Base-by-base conservation (phyloP, 2,797 vertebrate species). In the Delichon dasypus region DNA sequence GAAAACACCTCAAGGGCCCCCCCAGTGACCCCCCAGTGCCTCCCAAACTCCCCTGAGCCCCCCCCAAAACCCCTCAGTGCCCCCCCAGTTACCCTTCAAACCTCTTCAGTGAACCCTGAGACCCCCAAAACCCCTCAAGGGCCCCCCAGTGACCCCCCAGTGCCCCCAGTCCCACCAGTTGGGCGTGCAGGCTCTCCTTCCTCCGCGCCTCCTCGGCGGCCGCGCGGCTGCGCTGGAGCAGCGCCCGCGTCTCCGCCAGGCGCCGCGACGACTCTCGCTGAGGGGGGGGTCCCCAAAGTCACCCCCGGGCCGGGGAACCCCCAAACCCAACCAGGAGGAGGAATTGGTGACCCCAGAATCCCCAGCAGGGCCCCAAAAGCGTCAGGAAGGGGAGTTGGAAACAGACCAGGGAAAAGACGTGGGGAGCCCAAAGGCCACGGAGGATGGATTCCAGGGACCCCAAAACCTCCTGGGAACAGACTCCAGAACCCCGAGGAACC, bases 321-420 rank as follows among this genome's bases (percentile, higher is more conserved):
- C 53, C 70, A 34, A 7, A 72, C 10, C 5, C 40, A 27, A 5
- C 36, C 67, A 15, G 51, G 32, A 55, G 17, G 30, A 32, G 38
- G 30, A 44, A 44, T 3, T 12, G 51, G 51, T 27, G 23, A 27
- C 1, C 40, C 18, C 68, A 21, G 8, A 14, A 15, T n/a, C 10
- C 10, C 25, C 27, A 6, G 5, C 2, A 8, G 29, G 5, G 6
- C 5, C 26, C 10, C 48, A 20, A 36, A 58, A 30, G 2, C 8
- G 5, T 4, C 36, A 32, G 27, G 66, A 9, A 40, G 17, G n/a
- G 47, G 32, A 54, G 4, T 17, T 22, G 30, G 8, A 58, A 74
- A 36, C 1, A 14, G 21, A 18, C 0, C 3, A 42, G 22, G 13
- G 8, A 4, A 20, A 54, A 54, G 36, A 54, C 12, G 3, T 23